Evolutionary conservation across 2,113 vertebrate genomes (phyloP).

Genomic region (Zosterops hypoxanthus): DNA sequence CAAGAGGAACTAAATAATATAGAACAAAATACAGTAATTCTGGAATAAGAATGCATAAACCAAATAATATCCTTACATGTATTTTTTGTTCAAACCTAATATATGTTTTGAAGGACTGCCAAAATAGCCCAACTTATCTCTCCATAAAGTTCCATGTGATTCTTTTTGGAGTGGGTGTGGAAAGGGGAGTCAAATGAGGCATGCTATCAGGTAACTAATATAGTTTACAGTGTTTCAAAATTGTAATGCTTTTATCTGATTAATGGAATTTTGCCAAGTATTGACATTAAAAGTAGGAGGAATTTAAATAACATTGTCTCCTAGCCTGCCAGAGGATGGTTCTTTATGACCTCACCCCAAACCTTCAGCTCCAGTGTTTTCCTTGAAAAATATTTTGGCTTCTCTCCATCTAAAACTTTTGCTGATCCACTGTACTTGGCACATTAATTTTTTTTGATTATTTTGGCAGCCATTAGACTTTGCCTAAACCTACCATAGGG

Average conservation of each 20-base stretch:
- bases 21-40: not conserved
- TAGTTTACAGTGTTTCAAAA: constrained; percentile 4
- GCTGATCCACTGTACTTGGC: not conserved
- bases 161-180: not conserved
- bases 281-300: not conserved
- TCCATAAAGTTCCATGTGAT: not conserved
- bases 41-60: not conserved
- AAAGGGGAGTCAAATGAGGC: constrained; percentile 5
- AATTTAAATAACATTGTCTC: constrained; percentile 34
- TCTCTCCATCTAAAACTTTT: constrained; percentile 42
- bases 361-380: not conserved
- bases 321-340: not conserved
- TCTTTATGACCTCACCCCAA: constrained; percentile 36
- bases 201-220: constrained; percentile 27
- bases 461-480: constrained; percentile 19
- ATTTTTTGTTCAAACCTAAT: constrained; percentile 32
- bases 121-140: not conserved
- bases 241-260: not conserved
- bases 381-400: constrained; percentile 46
- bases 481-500: not conserved
- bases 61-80: not conserved
- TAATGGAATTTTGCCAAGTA: not conserved
- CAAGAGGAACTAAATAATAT: not conserved
- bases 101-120: constrained; percentile 9
- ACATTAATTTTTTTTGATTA: constrained; percentile 5